Percentiles rank a stretch among this genome's conserved stretches.
Conservation (phyloP, 1,140 invertebrate species). For the Sarcophaga bullata region DNA sequence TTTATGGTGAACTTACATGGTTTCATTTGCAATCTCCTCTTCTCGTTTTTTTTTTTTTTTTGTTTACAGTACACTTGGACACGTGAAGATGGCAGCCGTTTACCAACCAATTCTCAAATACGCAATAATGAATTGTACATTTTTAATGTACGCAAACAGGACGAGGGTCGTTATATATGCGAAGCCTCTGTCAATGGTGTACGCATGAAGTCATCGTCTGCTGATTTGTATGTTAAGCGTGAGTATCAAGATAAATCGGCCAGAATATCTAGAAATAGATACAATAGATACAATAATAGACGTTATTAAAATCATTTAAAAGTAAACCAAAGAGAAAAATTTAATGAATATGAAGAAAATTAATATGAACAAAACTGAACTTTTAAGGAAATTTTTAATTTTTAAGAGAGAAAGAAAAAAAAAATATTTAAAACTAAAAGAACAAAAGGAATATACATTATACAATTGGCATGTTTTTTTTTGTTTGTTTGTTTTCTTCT, state of each 20-base stretch:
- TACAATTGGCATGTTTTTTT: slow-evolving; percentile 43
- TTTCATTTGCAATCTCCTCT: too few species aligned
- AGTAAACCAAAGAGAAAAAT: slow-evolving; percentile 29
- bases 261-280: slow-evolving; percentile 40
- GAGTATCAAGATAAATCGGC: slow-evolving; percentile 66
- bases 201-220: slow-evolving; percentile 70
- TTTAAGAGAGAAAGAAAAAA: slow-evolving; percentile 20
- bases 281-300: slow-evolving; percentile 36
- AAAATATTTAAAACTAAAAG: too few species aligned
- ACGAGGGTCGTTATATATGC: slow-evolving; percentile 79
- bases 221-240: slow-evolving; percentile 77
- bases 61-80: slow-evolving; percentile 59
- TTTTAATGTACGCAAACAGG: slow-evolving; percentile 69
- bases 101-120: slow-evolving; percentile 56
- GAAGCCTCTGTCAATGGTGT: slow-evolving; percentile 68
- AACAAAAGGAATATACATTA: too few species aligned
- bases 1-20: background rate
- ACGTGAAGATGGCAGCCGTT: slow-evolving; percentile 64
- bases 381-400: slow-evolving; percentile 38
- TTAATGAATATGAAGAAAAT: slow-evolving; percentile 33
- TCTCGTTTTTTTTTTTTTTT: background rate
- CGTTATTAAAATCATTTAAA: slow-evolving; percentile 42
- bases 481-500: too few species aligned
- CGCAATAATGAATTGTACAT: slow-evolving; percentile 59
- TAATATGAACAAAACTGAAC: slow-evolving; percentile 32